Conservation (phyloP, 1,140 invertebrate species). For the Drosophila yakuba region DNA sequence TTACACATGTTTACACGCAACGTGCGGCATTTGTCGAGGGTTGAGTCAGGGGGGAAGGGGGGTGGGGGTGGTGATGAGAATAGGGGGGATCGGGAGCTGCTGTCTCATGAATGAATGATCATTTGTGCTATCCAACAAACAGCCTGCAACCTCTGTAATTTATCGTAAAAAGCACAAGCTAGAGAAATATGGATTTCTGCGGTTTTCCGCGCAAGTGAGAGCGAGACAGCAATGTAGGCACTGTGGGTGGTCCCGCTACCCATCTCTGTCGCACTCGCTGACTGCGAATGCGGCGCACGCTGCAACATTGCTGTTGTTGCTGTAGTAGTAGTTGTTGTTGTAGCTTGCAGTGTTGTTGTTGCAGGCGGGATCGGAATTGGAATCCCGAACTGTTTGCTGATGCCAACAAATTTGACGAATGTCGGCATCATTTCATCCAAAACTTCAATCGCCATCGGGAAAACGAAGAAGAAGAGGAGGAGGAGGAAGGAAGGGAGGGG, state of each 20-base stretch:
- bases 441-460: constrained; percentile 75
- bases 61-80: neutral
- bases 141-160: constrained; percentile 46
- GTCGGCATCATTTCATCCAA: constrained; percentile 68
- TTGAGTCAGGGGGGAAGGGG: neutral
- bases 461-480: constrained; percentile 44
- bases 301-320: constrained; percentile 12
- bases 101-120: constrained; percentile 72
- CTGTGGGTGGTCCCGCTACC: constrained; percentile 65
- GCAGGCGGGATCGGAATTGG: constrained; percentile 35
- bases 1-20: constrained; percentile 80
- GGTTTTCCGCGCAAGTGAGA: constrained; percentile 31
- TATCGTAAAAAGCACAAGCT: constrained; percentile 69
- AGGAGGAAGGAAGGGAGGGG: constrained; percentile 36
- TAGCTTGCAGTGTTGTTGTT: constrained; percentile 17
- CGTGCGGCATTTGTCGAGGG: constrained; percentile 16
- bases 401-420: constrained; percentile 83
- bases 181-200: constrained; percentile 77
- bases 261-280: constrained; percentile 13
- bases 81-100: constrained; percentile 7
- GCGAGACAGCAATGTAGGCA: neutral
- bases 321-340: neutral
- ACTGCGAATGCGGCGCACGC: constrained; percentile 40
- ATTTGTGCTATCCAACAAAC: constrained; percentile 11
- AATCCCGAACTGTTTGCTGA: constrained; percentile 75